Conservation (phyloP, 2,113 vertebrate genomes). For the Notothenia rossii region DNA sequence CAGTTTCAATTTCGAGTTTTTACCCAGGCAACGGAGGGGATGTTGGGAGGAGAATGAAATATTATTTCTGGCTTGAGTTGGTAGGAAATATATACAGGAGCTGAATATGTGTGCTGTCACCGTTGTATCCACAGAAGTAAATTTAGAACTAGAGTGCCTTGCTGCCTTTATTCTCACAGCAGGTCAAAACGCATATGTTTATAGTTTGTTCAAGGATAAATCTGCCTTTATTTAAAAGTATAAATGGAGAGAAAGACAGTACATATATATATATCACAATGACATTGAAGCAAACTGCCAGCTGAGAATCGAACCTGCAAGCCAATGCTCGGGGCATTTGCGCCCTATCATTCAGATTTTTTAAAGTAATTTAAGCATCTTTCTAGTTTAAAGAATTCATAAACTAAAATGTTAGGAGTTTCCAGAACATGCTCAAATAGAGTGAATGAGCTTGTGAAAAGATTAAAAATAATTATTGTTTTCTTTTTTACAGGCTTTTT, state of each 20-base stretch:
- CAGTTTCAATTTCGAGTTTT: conserved; percentile 39
- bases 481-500: background rate
- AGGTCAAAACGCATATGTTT: background rate
- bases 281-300: too few species aligned
- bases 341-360: too few species aligned
- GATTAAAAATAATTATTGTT: background rate
- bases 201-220: background rate
- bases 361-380: too few species aligned
- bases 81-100: background rate
- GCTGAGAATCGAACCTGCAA: too few species aligned
- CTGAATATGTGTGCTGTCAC: background rate
- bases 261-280: too few species aligned
- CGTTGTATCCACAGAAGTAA: background rate
- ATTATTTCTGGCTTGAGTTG: background rate
- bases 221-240: background rate
- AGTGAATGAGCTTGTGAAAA: background rate
- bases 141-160: background rate
- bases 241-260: too few species aligned
- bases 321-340: too few species aligned
- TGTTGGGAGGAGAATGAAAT: background rate
- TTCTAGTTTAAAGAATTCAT: too few species aligned
- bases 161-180: background rate
- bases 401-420: too few species aligned
- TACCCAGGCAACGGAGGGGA: conserved; percentile 1
- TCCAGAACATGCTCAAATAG: background rate